Conservation (phyloP, 2,797 vertebrate species). For the Anas capensis region DNA sequence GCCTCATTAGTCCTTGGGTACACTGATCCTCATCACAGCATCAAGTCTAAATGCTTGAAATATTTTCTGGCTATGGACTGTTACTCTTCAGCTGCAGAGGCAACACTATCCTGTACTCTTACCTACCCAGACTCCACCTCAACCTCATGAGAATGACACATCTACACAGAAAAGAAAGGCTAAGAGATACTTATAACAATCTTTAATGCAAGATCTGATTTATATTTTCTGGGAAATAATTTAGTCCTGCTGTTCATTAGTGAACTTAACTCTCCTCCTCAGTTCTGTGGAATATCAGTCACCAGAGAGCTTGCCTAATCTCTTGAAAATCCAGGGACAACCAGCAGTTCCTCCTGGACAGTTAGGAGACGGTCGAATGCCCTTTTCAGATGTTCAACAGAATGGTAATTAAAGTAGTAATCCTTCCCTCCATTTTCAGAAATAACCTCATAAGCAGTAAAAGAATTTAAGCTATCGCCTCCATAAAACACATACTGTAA, state of each 20-base stretch:
- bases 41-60: background rate
- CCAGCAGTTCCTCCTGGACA: background rate
- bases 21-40: background rate
- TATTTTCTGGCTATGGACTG: background rate
- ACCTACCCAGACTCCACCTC: background rate
- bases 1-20: background rate
- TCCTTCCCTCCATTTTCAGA: background rate
- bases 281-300: background rate
- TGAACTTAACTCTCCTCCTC: background rate
- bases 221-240: background rate
- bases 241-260: background rate
- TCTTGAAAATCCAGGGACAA: background rate
- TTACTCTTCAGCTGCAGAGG: background rate
- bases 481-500: background rate
- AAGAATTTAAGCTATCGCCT: background rate
- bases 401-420: conserved; percentile 9
- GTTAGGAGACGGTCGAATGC: background rate
- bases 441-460: background rate
- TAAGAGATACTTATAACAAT: background rate
- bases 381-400: background rate
- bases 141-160: background rate
- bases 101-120: background rate
- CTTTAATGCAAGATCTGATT: background rate
- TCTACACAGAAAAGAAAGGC: background rate
- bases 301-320: background rate